These are phyloP conservation scores for Trachurus trachurus DNA, from an alignment of 2,797 vertebrate genomes.

Conservation along the genomic window DNA sequence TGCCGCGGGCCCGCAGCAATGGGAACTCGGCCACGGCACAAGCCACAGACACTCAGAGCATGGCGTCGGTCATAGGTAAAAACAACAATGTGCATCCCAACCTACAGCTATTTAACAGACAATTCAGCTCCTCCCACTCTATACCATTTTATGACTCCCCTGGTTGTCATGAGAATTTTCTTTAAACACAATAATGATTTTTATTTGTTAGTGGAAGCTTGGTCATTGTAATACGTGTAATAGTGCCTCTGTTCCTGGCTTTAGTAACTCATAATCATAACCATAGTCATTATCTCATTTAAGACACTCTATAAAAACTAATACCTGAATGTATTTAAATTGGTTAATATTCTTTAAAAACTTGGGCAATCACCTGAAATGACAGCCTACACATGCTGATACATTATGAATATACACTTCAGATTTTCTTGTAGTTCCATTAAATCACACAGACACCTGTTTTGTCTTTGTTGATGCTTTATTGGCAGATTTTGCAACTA, in stretches of 20 bases:
- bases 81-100: too few species aligned
- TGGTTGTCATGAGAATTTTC: neutral
- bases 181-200: neutral
- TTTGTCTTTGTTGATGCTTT: slow-evolving; percentile 38
- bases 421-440: neutral
- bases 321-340: too few species aligned
- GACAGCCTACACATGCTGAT: neutral
- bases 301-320: too few species aligned
- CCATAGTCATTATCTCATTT: neutral
- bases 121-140: neutral
- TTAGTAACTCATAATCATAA: neutral
- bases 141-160: neutral
- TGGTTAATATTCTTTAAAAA: neutral
- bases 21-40: too few species aligned
- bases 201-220: neutral
- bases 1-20: too few species aligned
- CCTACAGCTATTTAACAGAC: too few species aligned
- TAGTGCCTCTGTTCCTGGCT: neutral
- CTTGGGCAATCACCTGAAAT: neutral
- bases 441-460: neutral
- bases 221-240: too few species aligned
- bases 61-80: too few species aligned
- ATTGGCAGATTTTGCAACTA: slow-evolving; percentile 3
- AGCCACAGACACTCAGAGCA: too few species aligned
- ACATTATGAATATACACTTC: neutral